A percentile compares a stretch with the other conserved stretches of the same genome.
These are phyloP conservation scores for Nothobranchius kuhntae DNA, from an alignment of 2,113 vertebrate genomes.

Conservation along the genomic window DNA sequence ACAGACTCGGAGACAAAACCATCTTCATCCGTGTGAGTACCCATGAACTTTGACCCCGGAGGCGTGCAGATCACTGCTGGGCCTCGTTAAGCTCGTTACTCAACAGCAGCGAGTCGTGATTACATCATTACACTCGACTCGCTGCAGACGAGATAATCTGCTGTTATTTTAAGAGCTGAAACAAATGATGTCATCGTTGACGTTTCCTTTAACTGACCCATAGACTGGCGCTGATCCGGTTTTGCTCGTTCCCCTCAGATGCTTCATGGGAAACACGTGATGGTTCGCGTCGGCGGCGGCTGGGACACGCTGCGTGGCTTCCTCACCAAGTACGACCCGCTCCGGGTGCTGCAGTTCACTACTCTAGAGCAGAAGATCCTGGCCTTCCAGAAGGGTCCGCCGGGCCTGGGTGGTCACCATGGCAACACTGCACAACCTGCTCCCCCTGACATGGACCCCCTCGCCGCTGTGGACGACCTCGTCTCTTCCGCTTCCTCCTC, in stretches of 20 bases:
- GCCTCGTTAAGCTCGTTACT: constrained; percentile 48
- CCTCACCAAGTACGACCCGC: constrained; percentile 93
- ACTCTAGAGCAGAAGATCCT: constrained; percentile 96
- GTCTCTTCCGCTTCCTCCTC: constrained; percentile 66
- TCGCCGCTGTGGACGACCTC: constrained; percentile 84
- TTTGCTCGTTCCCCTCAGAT: constrained; percentile 78
- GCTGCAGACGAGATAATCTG: constrained; percentile 6
- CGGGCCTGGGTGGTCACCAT: constrained; percentile 61
- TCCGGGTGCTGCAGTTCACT: constrained; percentile 92
- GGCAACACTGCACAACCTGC: constrained; percentile 69
- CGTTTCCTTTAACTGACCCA: too few relatives aligned
- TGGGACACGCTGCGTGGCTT: constrained; percentile 98
- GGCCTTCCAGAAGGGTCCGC: constrained; percentile 89
- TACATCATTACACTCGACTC: constrained; percentile 40
- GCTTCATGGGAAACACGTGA: constrained; percentile 98
- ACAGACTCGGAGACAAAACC: constrained; percentile 95
- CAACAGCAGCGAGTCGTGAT: constrained; percentile 12
- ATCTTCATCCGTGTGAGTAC: constrained; percentile 94
- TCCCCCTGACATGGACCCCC: constrained; percentile 86
- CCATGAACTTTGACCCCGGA: too few relatives aligned
- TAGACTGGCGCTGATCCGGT: too few relatives aligned
- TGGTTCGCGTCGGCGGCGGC: constrained; percentile 97
- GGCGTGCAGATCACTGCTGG: constrained; percentile 3
- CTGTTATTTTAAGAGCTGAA: constrained; percentile 11
- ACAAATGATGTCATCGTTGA: not conserved